phyloP scores from a whole-genome alignment of 2,888 invertebrate genomes.

The Scaptomyza cyrtandrae region DNA sequence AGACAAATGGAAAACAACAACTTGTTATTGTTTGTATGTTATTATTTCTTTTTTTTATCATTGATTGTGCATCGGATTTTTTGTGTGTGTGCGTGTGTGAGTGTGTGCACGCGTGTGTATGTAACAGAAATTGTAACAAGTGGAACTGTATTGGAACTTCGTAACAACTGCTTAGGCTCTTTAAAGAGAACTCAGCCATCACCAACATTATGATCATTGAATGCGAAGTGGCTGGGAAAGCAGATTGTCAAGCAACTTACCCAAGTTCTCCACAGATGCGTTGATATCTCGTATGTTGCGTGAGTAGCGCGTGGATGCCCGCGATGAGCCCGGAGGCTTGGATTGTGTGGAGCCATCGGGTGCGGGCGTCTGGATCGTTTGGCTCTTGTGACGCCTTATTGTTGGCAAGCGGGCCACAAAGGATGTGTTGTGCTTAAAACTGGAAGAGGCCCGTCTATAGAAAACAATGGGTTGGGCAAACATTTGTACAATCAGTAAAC shows the following conservation, averaged over 20 bases:
- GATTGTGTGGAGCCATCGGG: conserved; percentile 60
- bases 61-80: conserved; percentile 11
- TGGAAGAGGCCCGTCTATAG: conserved; percentile 89
- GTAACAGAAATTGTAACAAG: conserved; percentile 68
- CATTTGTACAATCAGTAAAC: conserved; percentile 22
- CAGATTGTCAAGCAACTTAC: conserved; percentile 84
- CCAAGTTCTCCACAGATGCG: conserved; percentile 90
- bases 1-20: conserved; percentile 55
- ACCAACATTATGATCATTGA: conserved; percentile 17
- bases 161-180: conserved; percentile 45
- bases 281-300: conserved; percentile 89
- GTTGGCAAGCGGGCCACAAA: conserved; percentile 96
- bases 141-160: conserved; percentile 54
- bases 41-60: conserved; percentile 15
- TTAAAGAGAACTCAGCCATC: conserved; percentile 42
- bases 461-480: conserved; percentile 27
- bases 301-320: conserved; percentile 85
- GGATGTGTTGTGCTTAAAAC: conserved; percentile 96
- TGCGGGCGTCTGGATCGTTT: conserved; percentile 90
- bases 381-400: conserved; percentile 92
- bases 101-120: conserved; percentile 23
- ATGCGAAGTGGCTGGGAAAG: conserved; percentile 24
- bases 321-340: conserved; percentile 77
- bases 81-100: conserved; percentile 22
- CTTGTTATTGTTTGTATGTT: conserved; percentile 30